Conservation (phyloP, 2,113 vertebrate species). For the Saguinus midas region DNA sequence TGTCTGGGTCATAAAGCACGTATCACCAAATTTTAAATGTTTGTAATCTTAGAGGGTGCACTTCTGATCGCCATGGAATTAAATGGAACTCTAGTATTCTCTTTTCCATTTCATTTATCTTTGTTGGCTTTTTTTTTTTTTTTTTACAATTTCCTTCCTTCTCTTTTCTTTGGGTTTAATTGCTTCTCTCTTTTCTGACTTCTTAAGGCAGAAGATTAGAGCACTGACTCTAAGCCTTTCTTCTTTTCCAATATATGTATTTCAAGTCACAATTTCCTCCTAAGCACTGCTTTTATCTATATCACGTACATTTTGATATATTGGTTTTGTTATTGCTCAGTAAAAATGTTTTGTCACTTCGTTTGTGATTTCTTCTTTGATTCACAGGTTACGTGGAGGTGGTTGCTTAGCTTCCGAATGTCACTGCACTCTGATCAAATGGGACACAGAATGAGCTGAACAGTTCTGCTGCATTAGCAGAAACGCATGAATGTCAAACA, state of each 20-base stretch:
- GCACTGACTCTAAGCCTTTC: not conserved
- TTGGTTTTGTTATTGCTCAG: not conserved
- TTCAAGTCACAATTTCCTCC: not conserved
- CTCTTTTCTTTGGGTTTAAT: not conserved
- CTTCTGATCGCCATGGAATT: not conserved
- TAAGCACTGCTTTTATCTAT: not conserved
- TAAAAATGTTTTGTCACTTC: not conserved
- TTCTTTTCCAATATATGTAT: not conserved
- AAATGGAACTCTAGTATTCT: not conserved
- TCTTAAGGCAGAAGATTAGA: not conserved
- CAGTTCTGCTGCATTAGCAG: not conserved
- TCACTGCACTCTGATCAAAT: not conserved
- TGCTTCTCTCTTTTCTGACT: not conserved
- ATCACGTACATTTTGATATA: not conserved
- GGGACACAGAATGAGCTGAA: not conserved
- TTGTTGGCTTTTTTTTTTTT: not conserved
- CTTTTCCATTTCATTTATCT: not conserved
- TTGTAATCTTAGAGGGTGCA: not conserved
- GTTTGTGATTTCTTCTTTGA: constrained; percentile 6
- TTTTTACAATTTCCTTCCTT: not conserved
- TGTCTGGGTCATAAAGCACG: not conserved
- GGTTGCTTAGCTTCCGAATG: not conserved
- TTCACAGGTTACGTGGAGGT: not conserved
- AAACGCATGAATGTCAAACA: not conserved
- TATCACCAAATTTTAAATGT: not conserved